Base-by-base conservation (phyloP, 64 coral and sea anemone genomes). In the Astreopora myriophthalma region DNA sequence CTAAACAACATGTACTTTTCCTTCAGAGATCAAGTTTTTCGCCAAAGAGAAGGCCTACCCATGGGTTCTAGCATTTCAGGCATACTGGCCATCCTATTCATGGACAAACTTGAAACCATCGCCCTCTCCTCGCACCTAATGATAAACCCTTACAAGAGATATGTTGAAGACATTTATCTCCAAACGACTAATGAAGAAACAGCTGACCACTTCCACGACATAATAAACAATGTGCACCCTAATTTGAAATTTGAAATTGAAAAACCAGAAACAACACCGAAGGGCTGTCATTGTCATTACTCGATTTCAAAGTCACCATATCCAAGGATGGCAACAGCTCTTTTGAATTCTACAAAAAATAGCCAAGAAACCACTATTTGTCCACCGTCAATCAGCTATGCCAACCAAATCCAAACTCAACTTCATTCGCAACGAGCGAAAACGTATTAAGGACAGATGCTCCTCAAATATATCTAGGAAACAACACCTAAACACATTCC, bases 301-400 rank as follows among this genome's bases (percentile, higher is more conserved):
- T 82, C 35, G 78, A 60, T n/a, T 82, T 82, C 78, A 82, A 42
- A 82, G 44, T 60, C n/a, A 82, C 78, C 29, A 82, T 82, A n/a
- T 52, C 35, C 20, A 26, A 48, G 0, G 36, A 52, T 16, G 48
- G 78, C 35, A 5, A 57, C 3, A 82, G 82, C 82, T 85, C 16
- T 30, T 85, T 85, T 39, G 60, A 64, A 68, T 85, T 42, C 19
- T 48, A 46, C 5, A 52, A 36, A 48, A 82, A 16, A 11, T 44
- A 74, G 71, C 51, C 51, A 73, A 87, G 71, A 87, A 87, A 34
- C 65, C 40, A 12, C 34, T 87, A 17, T 87, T 87, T 33, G 68
- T 25, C 8, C 68, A 87, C 66, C 85, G 49, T 23, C 6, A 5
- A 17, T 87, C 67, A 24, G 48, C 70, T 8, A 34, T 88, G 51